Evolutionary conservation across 2,888 invertebrate genomes (phyloP), one percentile per base, ranked within the genome.

Genomic region (Galerucella pusilla): DNA sequence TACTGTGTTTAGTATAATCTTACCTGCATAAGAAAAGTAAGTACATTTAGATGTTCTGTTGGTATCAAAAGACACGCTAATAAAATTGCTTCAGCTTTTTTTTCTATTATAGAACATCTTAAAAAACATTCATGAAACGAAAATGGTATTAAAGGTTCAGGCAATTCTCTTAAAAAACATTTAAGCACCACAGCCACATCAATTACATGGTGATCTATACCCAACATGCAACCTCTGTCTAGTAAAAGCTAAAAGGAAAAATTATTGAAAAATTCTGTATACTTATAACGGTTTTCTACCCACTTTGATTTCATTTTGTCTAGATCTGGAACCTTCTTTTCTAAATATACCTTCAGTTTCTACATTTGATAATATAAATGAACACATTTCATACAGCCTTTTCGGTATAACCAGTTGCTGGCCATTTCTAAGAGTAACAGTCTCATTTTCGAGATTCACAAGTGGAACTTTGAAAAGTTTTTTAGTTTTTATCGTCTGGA

Each of bases 181-280:
- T 97, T 97, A 35, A 97, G 88, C 46, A 96, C 92, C 85, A 93
- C 94, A 1, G 96, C 96, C 16, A 96, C 92, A 88, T 97, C 97
- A 80, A 95, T 92, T 0, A 94, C 94, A 84, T 94, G 92, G 85
- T 94, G 92, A 3, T 92, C 92, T 68, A 92, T 91, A 16, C 92
- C 91, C 68, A 96, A 89, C 70, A 89, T 89, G 68, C 92, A 92
- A 9, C 95, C 95, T 64, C 90, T 91, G 84, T 96, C 95, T 74
- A 96, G 86, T 75, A 90, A 88, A 81, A 90, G 87, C 93, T 94
- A 87, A 75, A 89, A 87, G 74, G 80, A 65, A 73, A n/a, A 9
- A n/a, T 61, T 7, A 14, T 61, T 65, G 14, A 12, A 61, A 35
- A 35, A 61, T 35, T 61, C 12, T 12, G 9, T 61, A 5, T 61